Conservation (phyloP, 2,113 vertebrate genomes). For the Xiphorhynchus elegans region DNA sequence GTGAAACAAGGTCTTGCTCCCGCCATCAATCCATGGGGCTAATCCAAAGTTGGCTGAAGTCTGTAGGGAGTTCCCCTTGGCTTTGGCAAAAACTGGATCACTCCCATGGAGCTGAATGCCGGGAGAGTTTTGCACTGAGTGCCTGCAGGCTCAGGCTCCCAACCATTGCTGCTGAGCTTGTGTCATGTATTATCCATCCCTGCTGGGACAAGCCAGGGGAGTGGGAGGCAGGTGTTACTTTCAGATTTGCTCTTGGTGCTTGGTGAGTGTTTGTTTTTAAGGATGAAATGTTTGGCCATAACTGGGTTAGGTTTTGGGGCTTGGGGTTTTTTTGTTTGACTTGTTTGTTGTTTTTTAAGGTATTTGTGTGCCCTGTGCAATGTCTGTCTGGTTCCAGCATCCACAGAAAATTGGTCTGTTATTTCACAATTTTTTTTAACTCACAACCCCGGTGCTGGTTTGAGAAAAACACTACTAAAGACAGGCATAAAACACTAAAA, state of each 20-base stretch:
- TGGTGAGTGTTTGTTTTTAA: constrained; percentile 31
- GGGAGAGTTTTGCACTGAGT: constrained; percentile 39
- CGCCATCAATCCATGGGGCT: not conserved
- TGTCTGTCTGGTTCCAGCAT: constrained; percentile 40
- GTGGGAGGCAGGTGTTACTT: not conserved
- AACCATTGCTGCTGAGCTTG: constrained; percentile 33
- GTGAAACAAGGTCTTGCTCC: not conserved
- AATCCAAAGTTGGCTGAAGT: constrained; percentile 9
- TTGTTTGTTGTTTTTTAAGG: not conserved
- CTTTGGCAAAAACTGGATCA: not conserved
- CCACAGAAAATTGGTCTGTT: not conserved
- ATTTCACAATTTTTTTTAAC: constrained; percentile 18
- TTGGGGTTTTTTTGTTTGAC: not conserved
- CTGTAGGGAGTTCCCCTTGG: not conserved
- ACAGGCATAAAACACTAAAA: constrained; percentile 33
- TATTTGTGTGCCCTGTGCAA: constrained; percentile 4
- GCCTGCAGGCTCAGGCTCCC: constrained; percentile 60
- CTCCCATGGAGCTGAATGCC: not conserved
- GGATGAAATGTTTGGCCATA: not conserved
- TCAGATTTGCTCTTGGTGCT: constrained; percentile 35
- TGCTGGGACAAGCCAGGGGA: not conserved
- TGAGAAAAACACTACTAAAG: constrained; percentile 21
- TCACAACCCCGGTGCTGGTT: constrained; percentile 11
- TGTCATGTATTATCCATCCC: not conserved
- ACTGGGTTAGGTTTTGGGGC: not conserved